Evolutionary conservation across 2,797 vertebrate species (phyloP).

Genomic region (Brachyrhaphis roseni): DNA sequence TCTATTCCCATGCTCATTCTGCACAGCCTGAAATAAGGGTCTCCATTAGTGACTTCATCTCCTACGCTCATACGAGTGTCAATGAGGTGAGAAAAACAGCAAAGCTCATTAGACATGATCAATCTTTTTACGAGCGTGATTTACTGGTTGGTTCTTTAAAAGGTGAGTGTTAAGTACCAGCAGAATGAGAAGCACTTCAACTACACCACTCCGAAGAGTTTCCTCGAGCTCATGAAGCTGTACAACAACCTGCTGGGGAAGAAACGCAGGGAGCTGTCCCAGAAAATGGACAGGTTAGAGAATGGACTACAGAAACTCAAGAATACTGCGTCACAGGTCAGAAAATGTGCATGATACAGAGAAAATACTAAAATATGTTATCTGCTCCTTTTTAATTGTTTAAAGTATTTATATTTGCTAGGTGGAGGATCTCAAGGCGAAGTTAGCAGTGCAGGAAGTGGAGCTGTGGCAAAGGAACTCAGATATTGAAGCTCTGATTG

Average conservation of each 20-base stretch:
- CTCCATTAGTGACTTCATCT: conserved; percentile 82
- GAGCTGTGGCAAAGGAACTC: conserved; percentile 89
- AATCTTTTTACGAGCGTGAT: conserved; percentile 4
- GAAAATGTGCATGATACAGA: neutral
- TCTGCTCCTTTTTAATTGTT: neutral
- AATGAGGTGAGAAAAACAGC: conserved; percentile 74
- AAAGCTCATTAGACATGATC: neutral
- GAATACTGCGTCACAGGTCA: conserved; percentile 70
- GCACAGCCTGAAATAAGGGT: conserved; percentile 74
- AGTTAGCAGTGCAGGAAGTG: conserved; percentile 87
- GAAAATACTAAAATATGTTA: too few relatives aligned
- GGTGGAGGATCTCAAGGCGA: conserved; percentile 91
- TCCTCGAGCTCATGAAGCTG: conserved; percentile 86
- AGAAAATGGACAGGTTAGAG: conserved; percentile 83
- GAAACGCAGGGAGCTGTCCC: conserved; percentile 77
- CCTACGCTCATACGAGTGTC: conserved; percentile 79
- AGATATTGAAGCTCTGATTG: conserved; percentile 80
- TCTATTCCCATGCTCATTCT: conserved; percentile 24
- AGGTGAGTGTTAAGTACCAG: conserved; percentile 85
- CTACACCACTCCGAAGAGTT: conserved; percentile 88
- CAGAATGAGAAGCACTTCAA: conserved; percentile 87
- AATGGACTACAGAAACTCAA: conserved; percentile 82
- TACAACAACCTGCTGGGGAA: conserved; percentile 78
- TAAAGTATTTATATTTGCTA: conserved; percentile 35
- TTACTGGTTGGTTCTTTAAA: neutral